Evolutionary conservation across 2,797 vertebrate genomes (phyloP), one percentile per base, ranked within the genome.

Genomic region (Linurgus olivaceus): DNA sequence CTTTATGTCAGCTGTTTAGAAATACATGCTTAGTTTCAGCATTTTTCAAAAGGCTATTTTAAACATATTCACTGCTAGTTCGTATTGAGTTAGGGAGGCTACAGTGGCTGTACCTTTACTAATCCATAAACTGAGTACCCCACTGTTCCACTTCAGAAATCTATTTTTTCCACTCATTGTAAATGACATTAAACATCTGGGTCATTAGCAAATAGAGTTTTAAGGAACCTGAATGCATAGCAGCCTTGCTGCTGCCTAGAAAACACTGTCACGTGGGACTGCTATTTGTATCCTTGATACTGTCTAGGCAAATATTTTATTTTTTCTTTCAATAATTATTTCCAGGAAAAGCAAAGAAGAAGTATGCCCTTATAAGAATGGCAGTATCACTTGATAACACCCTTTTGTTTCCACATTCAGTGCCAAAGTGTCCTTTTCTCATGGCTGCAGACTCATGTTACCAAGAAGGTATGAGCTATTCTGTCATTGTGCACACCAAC

Each of bases 191-290:
- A 75, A 85, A 90, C 48, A 94, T 77, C 76, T 81, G 54, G 73
- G 78, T 90, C 73, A 90, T 86, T 47, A 71, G 37, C 55, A 93
- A 95, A 89, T 48, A 50, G 52, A 54, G 45, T 44, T 94, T 86
- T 50, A 86, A 85, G 48, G 68, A 85, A 47, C 62, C 25, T 65
- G 62, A 85, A 68, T 3, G 38, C 1, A 1, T 26, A 45, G 33
- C 63, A 94, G 77, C 90, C 63, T 90, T 65, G 42, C 47, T 90
- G 79, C 35, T 88, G 67, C 42, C 51, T 45, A 79, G 67, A 71
- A 71, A 88, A 78, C 17, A 17, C 25, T 31, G 18, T 35, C 57
- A 61, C 4, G 0, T 3, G 57, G 45, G 16, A 85, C 10, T 50
- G 35, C 10, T 90, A 52, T 59, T 67, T 77, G 38, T 24, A 11